These are phyloP conservation scores for Sebastes aleutianus DNA, from an alignment of 2,797 vertebrate genomes.

Conservation along the genomic window DNA sequence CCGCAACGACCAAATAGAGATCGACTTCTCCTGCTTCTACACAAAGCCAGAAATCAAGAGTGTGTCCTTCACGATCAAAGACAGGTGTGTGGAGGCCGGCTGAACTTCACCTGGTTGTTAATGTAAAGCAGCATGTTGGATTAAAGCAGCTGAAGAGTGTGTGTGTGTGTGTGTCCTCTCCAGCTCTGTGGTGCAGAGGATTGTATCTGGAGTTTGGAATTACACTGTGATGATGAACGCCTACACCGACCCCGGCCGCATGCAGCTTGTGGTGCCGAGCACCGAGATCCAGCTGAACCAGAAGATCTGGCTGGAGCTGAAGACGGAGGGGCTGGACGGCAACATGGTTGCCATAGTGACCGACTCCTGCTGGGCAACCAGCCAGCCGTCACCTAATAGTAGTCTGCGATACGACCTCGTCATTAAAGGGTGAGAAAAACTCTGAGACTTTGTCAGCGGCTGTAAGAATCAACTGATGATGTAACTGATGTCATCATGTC, in stretches of 20 bases:
- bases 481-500: too few relatives aligned
- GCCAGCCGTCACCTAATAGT: fast-evolving
- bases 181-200: not conserved
- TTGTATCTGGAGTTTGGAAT: not conserved
- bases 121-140: too few relatives aligned
- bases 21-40: not conserved
- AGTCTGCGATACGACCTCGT: not conserved
- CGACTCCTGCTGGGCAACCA: not conserved
- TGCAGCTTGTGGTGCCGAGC: fast-evolving
- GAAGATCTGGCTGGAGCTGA: not conserved
- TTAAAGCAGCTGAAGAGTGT: not conserved
- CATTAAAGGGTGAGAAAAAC: not conserved
- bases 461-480: too few relatives aligned
- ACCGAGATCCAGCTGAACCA: not conserved
- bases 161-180: not conserved
- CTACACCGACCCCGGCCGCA: not conserved
- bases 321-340: not conserved
- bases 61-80: not conserved
- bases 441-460: too few relatives aligned
- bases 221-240: not conserved
- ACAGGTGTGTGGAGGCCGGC: too few relatives aligned
- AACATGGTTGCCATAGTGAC: not conserved
- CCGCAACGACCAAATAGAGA: not conserved
- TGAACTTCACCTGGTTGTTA: too few relatives aligned
- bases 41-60: not conserved